Conservation (phyloP, 2,888 invertebrate genomes). For the Drosophila meridiana region DNA sequence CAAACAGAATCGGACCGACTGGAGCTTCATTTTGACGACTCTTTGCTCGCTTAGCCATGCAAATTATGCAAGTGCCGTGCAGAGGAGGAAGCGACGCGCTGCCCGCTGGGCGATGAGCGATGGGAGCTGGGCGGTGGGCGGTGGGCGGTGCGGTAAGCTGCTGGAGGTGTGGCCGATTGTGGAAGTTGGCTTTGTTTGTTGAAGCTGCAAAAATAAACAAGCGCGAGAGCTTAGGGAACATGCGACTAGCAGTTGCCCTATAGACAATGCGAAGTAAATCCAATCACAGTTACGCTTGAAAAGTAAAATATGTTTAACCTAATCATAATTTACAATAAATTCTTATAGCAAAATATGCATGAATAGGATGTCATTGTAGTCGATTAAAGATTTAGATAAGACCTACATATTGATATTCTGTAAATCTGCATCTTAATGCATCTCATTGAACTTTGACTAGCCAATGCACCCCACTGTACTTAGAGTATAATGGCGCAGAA, state of each 20-base stretch:
- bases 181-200: conserved; percentile 72
- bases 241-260: background rate
- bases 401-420: background rate
- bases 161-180: conserved; percentile 19
- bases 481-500: conserved; percentile 54
- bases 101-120: conserved; percentile 1
- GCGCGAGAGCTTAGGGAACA: background rate
- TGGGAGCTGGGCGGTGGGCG: background rate
- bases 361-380: background rate
- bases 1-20: conserved; percentile 18
- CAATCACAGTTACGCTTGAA: background rate
- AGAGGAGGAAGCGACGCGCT: background rate
- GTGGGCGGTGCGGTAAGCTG: background rate
- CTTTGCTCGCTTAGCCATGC: conserved; percentile 68
- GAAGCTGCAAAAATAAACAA: conserved; percentile 73
- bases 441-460: background rate
- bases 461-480: background rate
- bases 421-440: no score
- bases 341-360: background rate
- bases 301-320: background rate
- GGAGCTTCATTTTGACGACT: conserved; percentile 61
- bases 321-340: no score
- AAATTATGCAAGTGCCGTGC: conserved; percentile 66
- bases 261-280: background rate
- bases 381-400: background rate